Evolutionary conservation across 2,888 invertebrate genomes (phyloP), one percentile per base, ranked within the genome.

Genomic region (Acleris sparsana): DNA sequence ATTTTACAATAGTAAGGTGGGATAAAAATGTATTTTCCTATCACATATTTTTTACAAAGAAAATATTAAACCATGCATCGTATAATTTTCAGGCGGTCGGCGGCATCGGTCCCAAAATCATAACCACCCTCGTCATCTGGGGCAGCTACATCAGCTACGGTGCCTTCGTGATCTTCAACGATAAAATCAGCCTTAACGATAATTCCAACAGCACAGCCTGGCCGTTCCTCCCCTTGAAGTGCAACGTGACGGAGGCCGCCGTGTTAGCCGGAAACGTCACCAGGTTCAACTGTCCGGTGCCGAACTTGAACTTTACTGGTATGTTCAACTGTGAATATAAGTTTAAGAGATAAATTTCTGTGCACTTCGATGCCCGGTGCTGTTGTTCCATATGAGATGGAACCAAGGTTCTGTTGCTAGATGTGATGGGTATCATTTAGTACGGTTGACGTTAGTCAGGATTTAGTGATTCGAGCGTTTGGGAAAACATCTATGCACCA

Each of bases 131-230:
- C 2, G 86, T 96, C 3, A 93, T 97, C 11, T 95, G 96, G 82
- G 84, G 94, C 0, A 93, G 96, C 18, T 96, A 96, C 83, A 95
- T 96, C 53, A 95, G 96, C 0, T 95, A 96, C 94, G 97, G 96
- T 0, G 87, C 89, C 4, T 84, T 95, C 9, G 39, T 39, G 13
- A 94, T 97, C 58, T 97, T 92, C 87, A 81, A 84, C 1, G 20
- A 20, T 20, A 2, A 2, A 20, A 20, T 20, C 20, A 2, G 2
- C 20, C 20, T 20, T n/a, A n/a, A n/a, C 1, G 20, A 2, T 20
- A 20, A 65, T 1, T 49, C 62, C 11, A 3, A 43, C 29, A 22
- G 63, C 7, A 52, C 56, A 0, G 55, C 75, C 3, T 62, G 61
- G 20, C 69, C 71, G 9, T 76, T n/a, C 43, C 7, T 85, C 0